Evolutionary conservation across 1,140 invertebrate genomes (phyloP), one percentile per base, ranked within the genome.

Genomic region (Augochlora pura): DNA sequence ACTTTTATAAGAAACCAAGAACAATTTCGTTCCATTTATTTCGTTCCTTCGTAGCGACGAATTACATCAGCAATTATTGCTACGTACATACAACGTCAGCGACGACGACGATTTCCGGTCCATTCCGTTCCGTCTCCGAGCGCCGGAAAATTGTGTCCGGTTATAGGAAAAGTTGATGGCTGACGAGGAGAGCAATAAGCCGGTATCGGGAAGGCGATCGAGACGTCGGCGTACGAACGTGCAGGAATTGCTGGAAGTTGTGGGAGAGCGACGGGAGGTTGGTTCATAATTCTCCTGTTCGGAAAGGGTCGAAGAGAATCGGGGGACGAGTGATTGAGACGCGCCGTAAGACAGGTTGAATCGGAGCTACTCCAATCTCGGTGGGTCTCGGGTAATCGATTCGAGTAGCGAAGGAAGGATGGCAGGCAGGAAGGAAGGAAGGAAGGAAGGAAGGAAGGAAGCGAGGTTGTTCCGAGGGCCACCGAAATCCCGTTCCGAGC

Each of bases 321-420:
- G 39, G 7, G 70, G 70, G 60, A 65, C 71, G 68, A 84, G 39
- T 73, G 68, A 59, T 84, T 75, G 65, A 63, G 76, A 85, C 72
- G 77, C 72, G 60, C 59, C 18, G 68, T 69, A 85, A 85, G 83
- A 80, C 83, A 86, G 72, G 80, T 78, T 77, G 85, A 86, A 86
- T 86, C 76, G 69, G 77, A 77, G 81, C 75, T 80, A 83, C 77
- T 86, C 89, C 85, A 87, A 89, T 90, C 87, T 85, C 83, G 74
- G 81, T 87, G 80, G 83, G 87, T 84, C 87, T 88, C 86, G 78
- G 86, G 86, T 89, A 89, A 90, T 90, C 88, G 90, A 91, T 89
- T 86, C 69, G 82, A 88, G 86, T 89, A 79, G 84, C 80, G 74
- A 83, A 52, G 81, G 72, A 67, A 81, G 72, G 71, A 49, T 72